phyloP scores from a whole-genome alignment of 2,888 invertebrate genomes.

The Beris morrisii region DNA sequence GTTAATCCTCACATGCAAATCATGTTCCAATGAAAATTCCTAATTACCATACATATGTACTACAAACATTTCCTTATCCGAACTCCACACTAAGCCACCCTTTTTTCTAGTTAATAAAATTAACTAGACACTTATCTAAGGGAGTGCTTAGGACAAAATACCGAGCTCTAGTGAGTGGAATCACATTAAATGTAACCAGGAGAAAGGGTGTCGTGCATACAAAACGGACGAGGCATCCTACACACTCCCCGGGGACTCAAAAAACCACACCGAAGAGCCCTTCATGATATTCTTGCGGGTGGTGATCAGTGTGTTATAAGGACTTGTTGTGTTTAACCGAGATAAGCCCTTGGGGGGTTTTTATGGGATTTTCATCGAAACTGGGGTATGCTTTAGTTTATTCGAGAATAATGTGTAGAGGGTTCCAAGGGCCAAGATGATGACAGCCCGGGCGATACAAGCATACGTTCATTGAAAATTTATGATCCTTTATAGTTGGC shows the following conservation, averaged over 20 bases:
- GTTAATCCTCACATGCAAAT: constrained; percentile 16
- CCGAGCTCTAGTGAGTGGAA: too few species aligned
- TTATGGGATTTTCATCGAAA: constrained; percentile 37
- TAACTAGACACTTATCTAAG: constrained; percentile 16
- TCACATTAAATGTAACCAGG: too few species aligned
- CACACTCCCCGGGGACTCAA: too few species aligned
- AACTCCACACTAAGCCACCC: constrained; percentile 2
- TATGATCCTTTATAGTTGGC: background rate
- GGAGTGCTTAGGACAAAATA: too few species aligned
- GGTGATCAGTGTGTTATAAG: constrained; percentile 31
- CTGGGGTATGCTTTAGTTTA: constrained; percentile 2
- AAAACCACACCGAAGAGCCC: too few species aligned
- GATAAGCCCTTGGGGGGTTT: constrained; percentile 38
- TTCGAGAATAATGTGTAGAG: too few species aligned
- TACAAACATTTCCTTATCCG: background rate
- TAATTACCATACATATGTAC: constrained; percentile 26
- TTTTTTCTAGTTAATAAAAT: constrained; percentile 27
- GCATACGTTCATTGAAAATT: constrained; percentile 4
- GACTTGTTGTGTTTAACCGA: constrained; percentile 38
- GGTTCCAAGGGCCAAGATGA: too few species aligned
- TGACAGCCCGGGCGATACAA: background rate
- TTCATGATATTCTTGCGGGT: background rate
- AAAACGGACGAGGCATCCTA: too few species aligned
- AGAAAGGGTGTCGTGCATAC: too few species aligned
- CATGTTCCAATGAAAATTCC: constrained; percentile 20